These are phyloP conservation scores for Clarias macrocephalus DNA, from an alignment of 2,113 vertebrate genomes.

Conservation along the genomic window DNA sequence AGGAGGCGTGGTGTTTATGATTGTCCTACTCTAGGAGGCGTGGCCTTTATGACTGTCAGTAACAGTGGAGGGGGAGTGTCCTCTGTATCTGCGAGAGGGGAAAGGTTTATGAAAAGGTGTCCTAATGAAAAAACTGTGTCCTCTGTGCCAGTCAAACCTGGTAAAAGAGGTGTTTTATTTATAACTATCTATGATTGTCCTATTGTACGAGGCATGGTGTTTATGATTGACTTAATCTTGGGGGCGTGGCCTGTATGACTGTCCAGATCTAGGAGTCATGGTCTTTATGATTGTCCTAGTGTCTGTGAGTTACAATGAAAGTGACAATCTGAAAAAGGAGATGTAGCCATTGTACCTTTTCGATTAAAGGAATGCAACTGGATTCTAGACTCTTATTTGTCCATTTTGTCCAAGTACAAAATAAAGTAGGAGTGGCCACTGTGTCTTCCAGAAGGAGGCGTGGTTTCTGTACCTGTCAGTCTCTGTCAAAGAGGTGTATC, in stretches of 20 bases:
- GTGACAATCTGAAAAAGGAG: background rate
- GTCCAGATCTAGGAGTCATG: background rate
- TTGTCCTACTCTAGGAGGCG: background rate
- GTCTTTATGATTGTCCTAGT: background rate
- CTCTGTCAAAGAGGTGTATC: too few relatives aligned
- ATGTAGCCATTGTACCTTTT: background rate
- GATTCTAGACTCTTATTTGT: background rate
- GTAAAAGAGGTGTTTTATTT: background rate
- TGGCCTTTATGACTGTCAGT: background rate
- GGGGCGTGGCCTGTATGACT: fast-evolving
- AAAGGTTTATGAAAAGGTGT: too few relatives aligned
- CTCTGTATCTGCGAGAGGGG: background rate
- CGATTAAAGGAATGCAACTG: too few relatives aligned
- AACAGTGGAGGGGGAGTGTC: background rate
- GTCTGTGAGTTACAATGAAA: background rate
- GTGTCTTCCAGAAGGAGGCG: background rate
- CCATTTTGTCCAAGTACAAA: background rate
- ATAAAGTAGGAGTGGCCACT: background rate
- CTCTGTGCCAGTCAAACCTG: background rate
- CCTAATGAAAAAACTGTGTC: background rate
- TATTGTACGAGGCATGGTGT: background rate
- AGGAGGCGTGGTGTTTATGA: background rate
- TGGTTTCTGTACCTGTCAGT: background rate
- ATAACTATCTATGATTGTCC: background rate
- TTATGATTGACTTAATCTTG: background rate